Evolutionary conservation across 2,113 vertebrate genomes (phyloP), one percentile per base, ranked within the genome.

Genomic region (Tychaedon coryphoeus): DNA sequence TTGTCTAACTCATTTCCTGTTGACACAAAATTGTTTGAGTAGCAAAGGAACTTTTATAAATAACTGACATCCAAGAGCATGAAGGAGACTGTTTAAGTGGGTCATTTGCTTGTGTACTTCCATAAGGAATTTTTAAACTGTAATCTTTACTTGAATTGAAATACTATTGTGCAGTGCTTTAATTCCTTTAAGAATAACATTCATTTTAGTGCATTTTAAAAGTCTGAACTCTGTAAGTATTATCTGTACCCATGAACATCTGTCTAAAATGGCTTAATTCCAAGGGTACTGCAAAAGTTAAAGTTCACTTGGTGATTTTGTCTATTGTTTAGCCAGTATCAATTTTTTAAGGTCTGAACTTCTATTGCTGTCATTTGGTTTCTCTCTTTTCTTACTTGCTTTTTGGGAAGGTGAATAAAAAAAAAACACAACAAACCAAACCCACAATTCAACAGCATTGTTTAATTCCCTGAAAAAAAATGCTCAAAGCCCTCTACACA

Each of bases 1-100:
- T 73, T 78, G 78, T 93, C 69, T 65, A 72, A 67, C 87, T 95
- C 57, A 51, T 93, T 95, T 90, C 75, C 85, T 92, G 56, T 91
- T 97, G 85, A 72, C 57, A 80, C 16, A 87, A 82, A 94, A 82
- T 86, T 86, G 45, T 72, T 88, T 79, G 77, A 93, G 43, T 88
- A 50, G 53, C 82, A 78, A 56, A 90, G 29, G 78, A 94, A 84
- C 86, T 82, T 43, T 77, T 83, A 47, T 66, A 86, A 92, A 88
- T 77, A 82, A 61, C 84, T 93, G 74, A 93, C 43, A 70, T 96
- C 19, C 20, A 90, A 87, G 45, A 80, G 78, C 70, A 91, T 4
- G 10, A 40, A 81, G 40, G 54, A 54, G 78, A 48, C 72, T 86
- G 7, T 60, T 78, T 66, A 75, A 85, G 61, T 91, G 70, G 38